Percentiles rank a stretch among this genome's conserved stretches.
Conservation (phyloP, 2,888 invertebrate species). For the Alcis repandata region DNA sequence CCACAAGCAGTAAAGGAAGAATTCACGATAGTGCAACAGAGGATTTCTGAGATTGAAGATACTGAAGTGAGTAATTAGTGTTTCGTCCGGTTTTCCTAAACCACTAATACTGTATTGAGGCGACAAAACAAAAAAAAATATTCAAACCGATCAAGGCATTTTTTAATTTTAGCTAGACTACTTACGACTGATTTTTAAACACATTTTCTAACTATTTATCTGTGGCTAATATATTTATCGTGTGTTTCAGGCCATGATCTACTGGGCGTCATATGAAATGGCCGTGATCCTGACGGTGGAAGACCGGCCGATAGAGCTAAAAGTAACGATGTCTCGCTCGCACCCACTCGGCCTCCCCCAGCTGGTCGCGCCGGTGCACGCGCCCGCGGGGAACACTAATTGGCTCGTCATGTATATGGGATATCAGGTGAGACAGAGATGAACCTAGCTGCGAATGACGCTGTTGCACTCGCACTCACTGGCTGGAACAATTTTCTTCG, state of each 20-base stretch:
- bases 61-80: constrained; percentile 50
- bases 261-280: constrained; percentile 91
- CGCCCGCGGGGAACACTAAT: constrained; percentile 58
- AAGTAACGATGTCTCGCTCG: constrained; percentile 92
- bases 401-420: constrained; percentile 91
- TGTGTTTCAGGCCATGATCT: constrained; percentile 88
- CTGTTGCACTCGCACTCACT: constrained; percentile 1
- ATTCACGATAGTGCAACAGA: constrained; percentile 40
- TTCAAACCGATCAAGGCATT: too few relatives aligned
- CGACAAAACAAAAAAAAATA: too few relatives aligned
- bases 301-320: constrained; percentile 92
- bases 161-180: too few relatives aligned
- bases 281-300: constrained; percentile 93
- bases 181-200: too few relatives aligned
- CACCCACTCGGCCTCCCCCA: constrained; percentile 90
- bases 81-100: too few relatives aligned
- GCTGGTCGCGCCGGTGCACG: constrained; percentile 45
- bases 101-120: too few relatives aligned
- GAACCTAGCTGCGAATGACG: background rate
- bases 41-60: constrained; percentile 48
- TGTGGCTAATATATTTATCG: background rate
- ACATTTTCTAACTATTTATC: too few relatives aligned
- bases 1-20: constrained; percentile 37
- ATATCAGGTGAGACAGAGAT: constrained; percentile 8
- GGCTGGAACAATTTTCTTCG: too few relatives aligned